Evolutionary conservation across 2,113 vertebrate species (phyloP), one percentile per base, ranked within the genome.

Genomic region (Plotosus lineatus): DNA sequence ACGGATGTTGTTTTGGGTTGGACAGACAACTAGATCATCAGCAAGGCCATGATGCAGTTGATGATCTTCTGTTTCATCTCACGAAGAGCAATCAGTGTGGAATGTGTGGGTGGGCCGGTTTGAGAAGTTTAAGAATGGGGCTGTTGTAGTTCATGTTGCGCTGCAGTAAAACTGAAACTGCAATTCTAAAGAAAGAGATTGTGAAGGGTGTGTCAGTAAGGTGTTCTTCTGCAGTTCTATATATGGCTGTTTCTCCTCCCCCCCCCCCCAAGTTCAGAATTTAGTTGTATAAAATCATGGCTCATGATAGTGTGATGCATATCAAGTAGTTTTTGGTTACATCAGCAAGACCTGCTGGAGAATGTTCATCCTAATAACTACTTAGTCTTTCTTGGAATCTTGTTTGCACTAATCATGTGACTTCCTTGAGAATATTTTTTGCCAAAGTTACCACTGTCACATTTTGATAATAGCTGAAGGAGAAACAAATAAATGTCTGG

Each of bases 51-150:
- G 36, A 10, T 28, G 10, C 17, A n/a, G 15, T 46, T 68, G n/a
- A 53, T 50, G 31, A 19, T 46, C 56, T n/a, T 26, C 36, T 3
- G 14, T 50, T 17, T 26, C n/a, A 46, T 56, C 50, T 6, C 58
- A 2, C 44, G 23, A 44, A 33, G 51, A 69, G 56, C 65, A 79
- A 38, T 19, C 15, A 26, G 42, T 46, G n/a, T 69, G 40, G 66
- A 68, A 48, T 55, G 63, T 56, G 56, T 77, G 58, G n/a, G n/a
- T n/a, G n/a, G n/a, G n/a, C n/a, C n/a, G n/a, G n/a, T n/a, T n/a
- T n/a, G n/a, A 77, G 69, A 79, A 42, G 44, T 60, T 76, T 79
- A 68, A 83, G 78, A 63, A 87, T 77, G 72, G 36, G 56, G 46
- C 72, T 82, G 40, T 71, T 82, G 60, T 75, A 46, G n/a, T 40